phyloP scores from a whole-genome alignment of 2,113 vertebrate genomes.

The Hassar affinis region DNA sequence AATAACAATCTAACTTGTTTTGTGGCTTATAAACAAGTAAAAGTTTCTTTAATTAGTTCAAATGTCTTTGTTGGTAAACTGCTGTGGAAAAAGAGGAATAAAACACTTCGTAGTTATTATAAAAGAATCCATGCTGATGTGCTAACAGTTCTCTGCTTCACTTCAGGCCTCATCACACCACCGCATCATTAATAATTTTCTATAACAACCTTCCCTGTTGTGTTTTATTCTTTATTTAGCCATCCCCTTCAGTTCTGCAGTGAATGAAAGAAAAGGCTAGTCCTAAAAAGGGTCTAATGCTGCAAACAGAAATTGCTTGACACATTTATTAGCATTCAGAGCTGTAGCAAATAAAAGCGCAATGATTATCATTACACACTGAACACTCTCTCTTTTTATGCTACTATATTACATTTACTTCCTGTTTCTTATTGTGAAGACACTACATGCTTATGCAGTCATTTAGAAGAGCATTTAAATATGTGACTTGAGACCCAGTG shows the following conservation, averaged over 20 bases:
- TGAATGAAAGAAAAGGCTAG: background rate
- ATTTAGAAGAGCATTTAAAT: background rate
- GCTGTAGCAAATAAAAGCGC: background rate
- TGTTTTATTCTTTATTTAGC: background rate
- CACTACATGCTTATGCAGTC: background rate
- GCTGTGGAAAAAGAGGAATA: background rate
- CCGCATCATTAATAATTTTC: background rate
- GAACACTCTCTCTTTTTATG: background rate
- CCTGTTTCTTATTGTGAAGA: background rate
- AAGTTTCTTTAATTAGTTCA: background rate
- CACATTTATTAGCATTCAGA: background rate
- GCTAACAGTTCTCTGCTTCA: background rate
- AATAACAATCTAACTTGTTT: background rate
- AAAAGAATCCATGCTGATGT: background rate
- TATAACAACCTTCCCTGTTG: background rate
- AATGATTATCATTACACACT: background rate
- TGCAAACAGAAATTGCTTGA: background rate
- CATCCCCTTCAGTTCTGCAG: background rate
- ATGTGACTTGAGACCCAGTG: background rate
- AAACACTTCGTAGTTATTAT: background rate
- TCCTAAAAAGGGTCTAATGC: background rate
- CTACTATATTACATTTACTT: background rate
- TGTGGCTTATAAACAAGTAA: background rate
- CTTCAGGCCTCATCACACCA: background rate
- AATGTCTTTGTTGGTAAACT: background rate